phyloP scores from a whole-genome alignment of 2,888 invertebrate genomes.

The Rotaria macrura region DNA sequence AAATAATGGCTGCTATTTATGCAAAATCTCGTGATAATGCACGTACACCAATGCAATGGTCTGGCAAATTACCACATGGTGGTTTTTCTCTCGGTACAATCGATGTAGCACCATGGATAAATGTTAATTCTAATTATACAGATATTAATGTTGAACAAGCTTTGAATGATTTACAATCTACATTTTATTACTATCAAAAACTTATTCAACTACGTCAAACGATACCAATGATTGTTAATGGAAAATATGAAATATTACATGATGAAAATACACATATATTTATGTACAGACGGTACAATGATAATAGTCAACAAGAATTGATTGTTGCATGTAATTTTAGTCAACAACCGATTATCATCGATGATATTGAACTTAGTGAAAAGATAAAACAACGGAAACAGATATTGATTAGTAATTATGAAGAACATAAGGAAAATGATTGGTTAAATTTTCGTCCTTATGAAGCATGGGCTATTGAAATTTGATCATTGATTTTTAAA shows the following conservation, averaged over 20 bases:
- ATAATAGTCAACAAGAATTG: not conserved
- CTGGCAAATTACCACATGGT: not conserved
- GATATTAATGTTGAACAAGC: conserved; percentile 23
- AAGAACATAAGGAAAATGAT: not conserved
- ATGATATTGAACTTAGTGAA: not conserved
- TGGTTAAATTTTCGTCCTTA: not conserved
- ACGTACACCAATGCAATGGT: conserved; percentile 21
- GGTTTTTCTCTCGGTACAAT: not conserved
- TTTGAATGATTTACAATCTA: not conserved
- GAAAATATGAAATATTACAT: not conserved
- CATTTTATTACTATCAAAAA: not conserved
- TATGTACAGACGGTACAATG: conserved; percentile 1
- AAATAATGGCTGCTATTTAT: conserved; percentile 10
- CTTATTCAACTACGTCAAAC: not conserved
- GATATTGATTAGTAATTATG: not conserved
- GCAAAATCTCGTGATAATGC: conserved; percentile 13
- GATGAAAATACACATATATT: not conserved
- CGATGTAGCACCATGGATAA: not conserved
- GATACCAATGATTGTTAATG: not conserved
- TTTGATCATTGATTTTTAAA: not conserved
- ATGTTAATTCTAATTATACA: not conserved
- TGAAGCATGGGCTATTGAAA: conserved; percentile 2
- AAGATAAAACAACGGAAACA: not conserved
- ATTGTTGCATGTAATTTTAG: not conserved
- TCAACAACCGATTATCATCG: not conserved